phyloP scores from a whole-genome alignment of 2,113 vertebrate species.

The Heteronetta atricapilla region DNA sequence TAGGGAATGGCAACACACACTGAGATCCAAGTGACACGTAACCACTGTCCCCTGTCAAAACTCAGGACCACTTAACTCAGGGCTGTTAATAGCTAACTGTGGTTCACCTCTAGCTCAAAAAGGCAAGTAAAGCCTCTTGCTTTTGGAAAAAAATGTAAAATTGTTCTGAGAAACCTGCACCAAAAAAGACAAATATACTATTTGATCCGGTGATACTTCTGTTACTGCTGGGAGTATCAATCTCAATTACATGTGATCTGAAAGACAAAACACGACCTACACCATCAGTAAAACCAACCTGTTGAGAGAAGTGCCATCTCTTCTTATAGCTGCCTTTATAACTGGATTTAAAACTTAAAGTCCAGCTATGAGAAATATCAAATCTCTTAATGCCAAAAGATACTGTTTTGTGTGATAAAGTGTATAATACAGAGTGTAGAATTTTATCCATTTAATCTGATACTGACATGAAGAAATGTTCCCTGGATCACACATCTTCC shows the following conservation, averaged over 20 bases:
- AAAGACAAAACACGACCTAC: not conserved
- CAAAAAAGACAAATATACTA: accelerated
- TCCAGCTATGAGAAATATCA: not conserved
- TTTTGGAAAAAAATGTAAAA: not conserved
- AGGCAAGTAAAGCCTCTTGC: not conserved
- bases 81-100: not conserved
- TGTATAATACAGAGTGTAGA: not conserved
- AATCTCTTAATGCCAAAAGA: not conserved
- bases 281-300: not conserved
- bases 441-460: not conserved
- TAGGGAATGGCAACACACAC: not conserved
- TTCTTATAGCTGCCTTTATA: not conserved
- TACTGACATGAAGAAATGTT: not conserved
- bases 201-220: not conserved
- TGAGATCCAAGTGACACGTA: not conserved
- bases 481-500: not conserved
- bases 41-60: not conserved
- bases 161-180: not conserved
- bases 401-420: not conserved
- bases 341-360: not conserved
- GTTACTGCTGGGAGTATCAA: not conserved
- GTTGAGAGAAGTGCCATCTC: not conserved
- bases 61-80: not conserved
- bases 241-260: not conserved
- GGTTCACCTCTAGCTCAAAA: not conserved